Conservation (phyloP, 1,140 invertebrate species). For the Coboldia fuscipes region DNA sequence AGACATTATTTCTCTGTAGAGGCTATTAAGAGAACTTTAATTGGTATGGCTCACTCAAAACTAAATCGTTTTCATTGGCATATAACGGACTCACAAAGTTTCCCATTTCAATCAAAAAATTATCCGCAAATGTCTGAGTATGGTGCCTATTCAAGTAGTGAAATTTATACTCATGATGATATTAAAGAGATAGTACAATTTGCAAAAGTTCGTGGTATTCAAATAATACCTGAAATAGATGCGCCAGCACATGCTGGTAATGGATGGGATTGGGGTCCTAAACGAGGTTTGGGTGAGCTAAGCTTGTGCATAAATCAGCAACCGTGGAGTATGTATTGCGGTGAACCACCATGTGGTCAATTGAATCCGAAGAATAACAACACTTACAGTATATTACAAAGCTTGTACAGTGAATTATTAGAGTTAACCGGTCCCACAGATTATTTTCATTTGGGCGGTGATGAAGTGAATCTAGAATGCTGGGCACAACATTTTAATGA, state of each 20-base stretch:
- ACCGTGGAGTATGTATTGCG: conserved; percentile 55
- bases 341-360: conserved; percentile 66
- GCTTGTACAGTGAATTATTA: conserved; percentile 42
- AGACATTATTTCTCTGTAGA: conserved; percentile 49
- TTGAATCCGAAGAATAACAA: conserved; percentile 58
- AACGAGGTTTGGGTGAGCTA: conserved; percentile 38
- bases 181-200: conserved; percentile 39
- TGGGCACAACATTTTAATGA: conserved; percentile 53
- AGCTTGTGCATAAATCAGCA: conserved; percentile 50
- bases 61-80: conserved; percentile 77
- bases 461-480: conserved; percentile 59
- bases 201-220: conserved; percentile 42
- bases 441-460: conserved; percentile 62
- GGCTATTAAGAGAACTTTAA: conserved; percentile 45
- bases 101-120: conserved; percentile 44
- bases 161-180: conserved; percentile 44
- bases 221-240: conserved; percentile 49
- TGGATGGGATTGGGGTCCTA: conserved; percentile 56
- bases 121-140: conserved; percentile 47
- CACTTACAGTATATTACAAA: conserved; percentile 43
- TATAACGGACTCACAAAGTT: conserved; percentile 62
- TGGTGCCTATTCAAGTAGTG: conserved; percentile 48
- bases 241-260: conserved; percentile 61
- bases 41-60: conserved; percentile 57
- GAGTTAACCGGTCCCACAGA: conserved; percentile 38